Evolutionary conservation across 2,113 vertebrate species (phyloP).

Genomic region (Pholis gunnellus): DNA sequence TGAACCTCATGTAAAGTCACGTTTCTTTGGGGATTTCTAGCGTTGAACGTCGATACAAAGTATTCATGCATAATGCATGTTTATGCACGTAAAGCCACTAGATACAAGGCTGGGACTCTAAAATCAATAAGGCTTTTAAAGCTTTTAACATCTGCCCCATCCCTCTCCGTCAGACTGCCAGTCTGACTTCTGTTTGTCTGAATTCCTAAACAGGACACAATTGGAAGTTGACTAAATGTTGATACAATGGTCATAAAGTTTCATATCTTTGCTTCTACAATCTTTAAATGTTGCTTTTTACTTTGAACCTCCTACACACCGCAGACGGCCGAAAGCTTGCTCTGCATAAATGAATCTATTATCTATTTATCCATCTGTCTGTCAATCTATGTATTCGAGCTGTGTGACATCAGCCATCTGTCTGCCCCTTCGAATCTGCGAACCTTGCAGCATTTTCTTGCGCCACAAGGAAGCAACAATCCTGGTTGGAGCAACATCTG

Average conservation of each 20-base stretch:
- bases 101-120: conserved; percentile 24
- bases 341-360: conserved; percentile 17
- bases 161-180: conserved; percentile 17
- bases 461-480: conserved; percentile 28
- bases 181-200: conserved; percentile 28
- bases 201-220: conserved; percentile 52
- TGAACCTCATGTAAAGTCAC: background rate
- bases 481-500: conserved; percentile 46
- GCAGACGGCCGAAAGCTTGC: background rate
- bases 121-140: conserved; percentile 75
- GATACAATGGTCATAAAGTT: background rate
- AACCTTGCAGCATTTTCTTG: conserved; percentile 26
- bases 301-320: conserved; percentile 4
- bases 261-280: background rate
- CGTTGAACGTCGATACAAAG: conserved; percentile 13
- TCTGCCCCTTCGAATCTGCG: conserved; percentile 42
- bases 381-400: conserved; percentile 32
- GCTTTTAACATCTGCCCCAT: conserved; percentile 64
- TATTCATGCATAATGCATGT: conserved; percentile 61
- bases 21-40: conserved; percentile 15
- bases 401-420: conserved; percentile 63
- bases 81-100: conserved; percentile 47
- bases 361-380: conserved; percentile 45
- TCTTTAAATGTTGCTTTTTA: background rate
- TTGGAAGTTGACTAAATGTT: background rate